Conservation (phyloP, 2,113 vertebrate species). For the Coracopsis vasa region DNA sequence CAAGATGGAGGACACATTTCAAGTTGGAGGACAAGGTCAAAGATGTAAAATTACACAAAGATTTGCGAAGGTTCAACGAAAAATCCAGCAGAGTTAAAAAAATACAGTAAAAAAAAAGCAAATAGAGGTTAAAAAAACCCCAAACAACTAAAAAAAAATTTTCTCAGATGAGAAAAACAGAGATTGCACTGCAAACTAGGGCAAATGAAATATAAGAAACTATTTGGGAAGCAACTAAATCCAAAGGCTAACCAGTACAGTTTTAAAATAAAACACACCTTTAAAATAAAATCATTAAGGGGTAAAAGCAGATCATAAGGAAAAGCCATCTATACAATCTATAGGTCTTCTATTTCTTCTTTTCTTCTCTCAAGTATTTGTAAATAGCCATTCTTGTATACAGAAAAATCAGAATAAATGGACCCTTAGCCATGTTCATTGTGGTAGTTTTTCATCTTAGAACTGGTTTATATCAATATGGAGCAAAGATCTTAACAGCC, state of each 20-base stretch:
- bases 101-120: background rate
- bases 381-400: background rate
- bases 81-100: background rate
- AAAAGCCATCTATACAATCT: background rate
- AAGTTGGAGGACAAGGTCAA: background rate
- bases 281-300: background rate
- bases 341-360: background rate
- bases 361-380: background rate
- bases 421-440: background rate
- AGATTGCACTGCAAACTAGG: background rate
- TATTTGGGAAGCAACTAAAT: background rate
- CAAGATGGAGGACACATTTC: background rate
- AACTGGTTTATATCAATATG: background rate
- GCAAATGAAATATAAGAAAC: background rate
- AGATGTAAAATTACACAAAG: background rate
- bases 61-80: background rate
- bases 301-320: background rate
- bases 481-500: background rate
- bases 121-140: fast-evolving
- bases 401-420: background rate
- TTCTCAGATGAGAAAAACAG: background rate
- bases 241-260: background rate
- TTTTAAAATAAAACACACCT: background rate
- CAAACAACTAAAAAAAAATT: fast-evolving
- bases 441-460: background rate